Conservation (phyloP, 1,140 invertebrate species). For the Aleiodes sp. region DNA sequence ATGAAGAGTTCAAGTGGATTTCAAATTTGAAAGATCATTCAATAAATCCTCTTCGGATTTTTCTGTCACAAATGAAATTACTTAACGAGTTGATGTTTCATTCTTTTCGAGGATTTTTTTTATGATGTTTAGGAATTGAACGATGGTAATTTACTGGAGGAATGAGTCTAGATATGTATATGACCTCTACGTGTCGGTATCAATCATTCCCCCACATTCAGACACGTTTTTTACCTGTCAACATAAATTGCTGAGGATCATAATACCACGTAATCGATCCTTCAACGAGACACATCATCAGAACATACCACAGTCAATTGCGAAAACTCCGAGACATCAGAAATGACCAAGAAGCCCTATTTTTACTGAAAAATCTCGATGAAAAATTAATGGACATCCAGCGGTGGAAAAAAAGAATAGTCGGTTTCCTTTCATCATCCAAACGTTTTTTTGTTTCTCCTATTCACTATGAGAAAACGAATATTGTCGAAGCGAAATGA, state of each 20-base stretch:
- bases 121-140: too few relatives aligned
- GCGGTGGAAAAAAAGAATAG: neutral
- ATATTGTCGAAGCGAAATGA: slow-evolving; percentile 23
- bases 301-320: too few relatives aligned
- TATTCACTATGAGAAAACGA: neutral
- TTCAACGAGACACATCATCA: neutral
- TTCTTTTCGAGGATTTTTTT: too few relatives aligned
- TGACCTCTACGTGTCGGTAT: neutral
- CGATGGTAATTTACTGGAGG: neutral
- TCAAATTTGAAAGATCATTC: too few relatives aligned
- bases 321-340: neutral
- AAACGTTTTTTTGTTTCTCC: slow-evolving; percentile 24
- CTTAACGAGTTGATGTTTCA: too few relatives aligned
- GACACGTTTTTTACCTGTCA: neutral
- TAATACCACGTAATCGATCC: neutral
- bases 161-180: neutral
- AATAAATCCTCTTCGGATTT: too few relatives aligned
- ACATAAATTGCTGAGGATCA: neutral
- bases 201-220: neutral
- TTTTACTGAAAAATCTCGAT: neutral
- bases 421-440: slow-evolving; percentile 17
- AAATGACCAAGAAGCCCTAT: neutral
- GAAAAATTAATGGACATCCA: neutral
- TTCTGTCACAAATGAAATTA: too few relatives aligned
- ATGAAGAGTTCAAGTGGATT: too few relatives aligned